Evolutionary conservation across 2,797 vertebrate genomes (phyloP), one percentile per base, ranked within the genome.

Genomic region (Alectoris magna): DNA sequence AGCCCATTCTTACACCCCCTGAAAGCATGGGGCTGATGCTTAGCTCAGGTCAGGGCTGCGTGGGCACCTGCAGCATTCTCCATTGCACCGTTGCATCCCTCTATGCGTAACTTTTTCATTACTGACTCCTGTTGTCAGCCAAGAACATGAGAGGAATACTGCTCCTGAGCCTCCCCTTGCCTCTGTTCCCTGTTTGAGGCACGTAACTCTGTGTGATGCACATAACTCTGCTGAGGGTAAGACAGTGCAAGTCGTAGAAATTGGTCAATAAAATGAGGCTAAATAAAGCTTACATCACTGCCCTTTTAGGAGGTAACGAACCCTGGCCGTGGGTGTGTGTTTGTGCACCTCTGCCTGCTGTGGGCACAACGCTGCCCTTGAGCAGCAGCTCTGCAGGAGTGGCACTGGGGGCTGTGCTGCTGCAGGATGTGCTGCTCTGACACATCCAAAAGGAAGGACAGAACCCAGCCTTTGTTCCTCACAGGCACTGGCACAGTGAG

Each of bases 21-120:
- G 56, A 55, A 22, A 67, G 10, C 17, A 7, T 0, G 4, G 19
- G 1, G 8, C 12, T 62, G 12, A 0, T 0, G 10, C 10, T 12
- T 66, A 41, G 38, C 46, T 63, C 14, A 4, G 36, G 51, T 36
- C 19, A 21, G 10, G 3, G 34, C 64, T 58, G 21, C 5, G 34
- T 34, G 60, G 67, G 7, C 13, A 19, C 22, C 49, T 16, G 0
- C 4, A 8, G 7, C 0, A 0, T 43, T 48, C 48, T 29, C 16
- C 1, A 0, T 41, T 11, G 46, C 34, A 29, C 13, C n/a, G 31
- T 13, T 11, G 1, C 4, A 2, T 68, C 48, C 59, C 82, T 66
- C n/a, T 2, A 2, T 1, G 0, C 2, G 7, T 31, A 22, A 15
- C 68, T 43, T 19, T 14, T 48, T 24, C 24, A 53, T 22, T 53